Conservation (phyloP, 2,888 invertebrate genomes). For the Phasia obesa region DNA sequence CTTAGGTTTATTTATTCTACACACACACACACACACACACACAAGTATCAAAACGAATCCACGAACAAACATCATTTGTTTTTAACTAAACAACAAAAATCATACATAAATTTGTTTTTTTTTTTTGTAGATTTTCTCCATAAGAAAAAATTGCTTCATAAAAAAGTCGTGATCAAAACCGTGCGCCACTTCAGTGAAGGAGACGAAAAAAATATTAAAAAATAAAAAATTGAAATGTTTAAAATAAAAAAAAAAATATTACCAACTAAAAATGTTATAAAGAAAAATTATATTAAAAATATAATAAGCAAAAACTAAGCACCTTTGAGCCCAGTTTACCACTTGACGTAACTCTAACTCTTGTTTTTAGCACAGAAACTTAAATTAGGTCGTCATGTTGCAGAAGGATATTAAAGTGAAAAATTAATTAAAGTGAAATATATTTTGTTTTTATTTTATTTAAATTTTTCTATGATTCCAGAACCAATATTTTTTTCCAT, state of each 20-base stretch:
- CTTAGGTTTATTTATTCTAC: not conserved
- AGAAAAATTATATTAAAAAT: conserved; percentile 5
- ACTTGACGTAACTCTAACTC: conserved; percentile 28
- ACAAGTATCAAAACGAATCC: not conserved
- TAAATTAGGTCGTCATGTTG: too few relatives aligned
- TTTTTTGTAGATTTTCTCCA: conserved; percentile 3
- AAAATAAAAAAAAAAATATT: conserved; percentile 9
- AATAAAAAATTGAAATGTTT: conserved; percentile 35
- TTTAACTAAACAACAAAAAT: conserved; percentile 47
- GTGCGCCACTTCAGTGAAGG: conserved; percentile 66
- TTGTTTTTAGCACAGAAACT: not conserved
- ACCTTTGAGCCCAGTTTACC: conserved; percentile 38
- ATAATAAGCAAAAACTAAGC: conserved; percentile 14
- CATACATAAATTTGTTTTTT: conserved; percentile 34
- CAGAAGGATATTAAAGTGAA: too few relatives aligned
- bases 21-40: not conserved
- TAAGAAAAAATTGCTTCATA: conserved; percentile 32
- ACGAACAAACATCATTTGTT: conserved; percentile 13
- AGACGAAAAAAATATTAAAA: conserved; percentile 33
- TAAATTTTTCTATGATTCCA: too few relatives aligned
- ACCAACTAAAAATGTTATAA: conserved; percentile 12
- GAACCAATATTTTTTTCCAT: too few relatives aligned
- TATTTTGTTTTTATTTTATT: too few relatives aligned
- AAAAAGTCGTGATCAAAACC: conserved; percentile 70
- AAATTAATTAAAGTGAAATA: too few relatives aligned